These are phyloP conservation scores for Phalera bucephala DNA, from an alignment of 2,888 invertebrate genomes.

Conservation along the genomic window DNA sequence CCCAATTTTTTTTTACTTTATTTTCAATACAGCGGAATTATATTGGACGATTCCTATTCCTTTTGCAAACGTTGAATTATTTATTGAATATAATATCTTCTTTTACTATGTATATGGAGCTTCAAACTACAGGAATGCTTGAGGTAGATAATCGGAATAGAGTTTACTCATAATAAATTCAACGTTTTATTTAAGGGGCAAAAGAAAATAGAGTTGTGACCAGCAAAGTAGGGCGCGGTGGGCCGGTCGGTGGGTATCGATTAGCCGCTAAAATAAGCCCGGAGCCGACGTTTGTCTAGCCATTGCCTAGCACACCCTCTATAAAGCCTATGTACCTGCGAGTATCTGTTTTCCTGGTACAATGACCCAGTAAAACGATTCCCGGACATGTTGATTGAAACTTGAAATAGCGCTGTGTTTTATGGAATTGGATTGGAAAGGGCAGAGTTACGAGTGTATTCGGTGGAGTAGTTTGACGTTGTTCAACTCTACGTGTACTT, in stretches of 20 bases:
- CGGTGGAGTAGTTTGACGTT: constrained; percentile 19
- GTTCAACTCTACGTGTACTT: constrained; percentile 18
- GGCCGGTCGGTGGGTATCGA: constrained; percentile 66
- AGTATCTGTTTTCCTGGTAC: constrained; percentile 56
- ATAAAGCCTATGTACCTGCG: constrained; percentile 59
- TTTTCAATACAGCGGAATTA: constrained; percentile 33
- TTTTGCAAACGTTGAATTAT: constrained; percentile 35
- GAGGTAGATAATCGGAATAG: constrained; percentile 21
- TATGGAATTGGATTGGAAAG: constrained; percentile 51
- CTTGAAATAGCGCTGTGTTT: constrained; percentile 52
- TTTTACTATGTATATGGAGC: constrained; percentile 25
- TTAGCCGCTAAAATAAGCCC: constrained; percentile 72
- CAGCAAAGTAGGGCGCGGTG: constrained; percentile 71
- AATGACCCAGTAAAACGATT: constrained; percentile 69
- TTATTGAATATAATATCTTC: constrained; percentile 29
- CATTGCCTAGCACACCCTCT: constrained; percentile 53
- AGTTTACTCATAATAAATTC: constrained; percentile 39
- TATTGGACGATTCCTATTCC: constrained; percentile 27
- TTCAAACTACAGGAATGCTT: constrained; percentile 20
- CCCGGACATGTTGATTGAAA: constrained; percentile 60
- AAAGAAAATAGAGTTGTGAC: constrained; percentile 64
- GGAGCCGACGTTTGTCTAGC: constrained; percentile 63
- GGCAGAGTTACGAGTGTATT: constrained; percentile 29
- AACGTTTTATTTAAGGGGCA: constrained; percentile 48
- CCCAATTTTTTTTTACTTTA: constrained; percentile 32